These are phyloP conservation scores for Puntigrus tetrazona DNA, from an alignment of 2,113 vertebrate species.

Conservation along the genomic window DNA sequence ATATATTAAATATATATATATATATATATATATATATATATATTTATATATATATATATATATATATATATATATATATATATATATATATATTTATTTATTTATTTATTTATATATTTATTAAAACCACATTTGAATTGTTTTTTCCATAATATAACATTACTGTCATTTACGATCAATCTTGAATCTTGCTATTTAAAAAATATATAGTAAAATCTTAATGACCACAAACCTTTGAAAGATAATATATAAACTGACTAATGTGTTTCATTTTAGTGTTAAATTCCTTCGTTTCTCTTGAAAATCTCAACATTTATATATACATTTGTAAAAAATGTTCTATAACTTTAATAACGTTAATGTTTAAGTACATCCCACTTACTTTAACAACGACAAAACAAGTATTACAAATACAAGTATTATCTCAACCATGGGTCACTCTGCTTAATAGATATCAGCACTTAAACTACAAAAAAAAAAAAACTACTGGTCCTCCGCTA, in stretches of 20 bases:
- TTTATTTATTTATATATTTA: too few relatives aligned
- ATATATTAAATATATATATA: too few relatives aligned
- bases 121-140: not conserved
- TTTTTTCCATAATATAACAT: not conserved
- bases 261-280: not conserved
- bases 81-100: too few relatives aligned
- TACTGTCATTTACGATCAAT: too few relatives aligned
- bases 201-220: not conserved
- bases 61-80: too few relatives aligned
- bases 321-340: not conserved
- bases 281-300: not conserved
- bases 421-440: not conserved
- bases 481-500: not conserved
- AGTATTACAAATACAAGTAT: not conserved
- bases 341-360: not conserved
- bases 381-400: too few relatives aligned
- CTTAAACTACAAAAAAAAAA: too few relatives aligned
- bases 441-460: not conserved
- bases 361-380: not conserved
- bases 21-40: too few relatives aligned
- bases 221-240: not conserved
- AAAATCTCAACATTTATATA: not conserved
- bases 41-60: too few relatives aligned
- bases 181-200: too few relatives aligned
- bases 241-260: not conserved